Evolutionary conservation across 2,888 invertebrate genomes (phyloP), one percentile per base, ranked within the genome.

Genomic region (Melieria picta): DNA sequence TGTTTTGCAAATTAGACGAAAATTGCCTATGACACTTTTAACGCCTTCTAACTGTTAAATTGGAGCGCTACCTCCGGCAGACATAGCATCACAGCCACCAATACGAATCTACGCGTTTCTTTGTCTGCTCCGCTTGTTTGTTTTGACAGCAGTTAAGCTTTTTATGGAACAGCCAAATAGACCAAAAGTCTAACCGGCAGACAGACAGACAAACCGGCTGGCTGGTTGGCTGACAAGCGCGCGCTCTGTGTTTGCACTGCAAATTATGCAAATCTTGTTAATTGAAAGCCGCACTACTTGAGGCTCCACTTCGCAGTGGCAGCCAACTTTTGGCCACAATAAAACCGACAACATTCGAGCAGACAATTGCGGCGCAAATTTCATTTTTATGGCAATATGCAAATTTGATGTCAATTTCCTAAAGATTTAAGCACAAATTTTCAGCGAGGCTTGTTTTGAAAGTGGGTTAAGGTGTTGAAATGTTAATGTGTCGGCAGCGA

Each of bases 1-100:
- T 66, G 43, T 66, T 30, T 66, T 42, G 30, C 57, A 47, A 58
- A 66, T 58, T 66, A 58, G 48, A n/a, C 48, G 47, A 66, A 43
- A 16, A 58, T 58, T 47, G 42, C 48, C 4, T 58, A 47, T 47
- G 9, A 48, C 13, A 10, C 43, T 16, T 13, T 43, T 65, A 11
- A 66, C n/a, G 50, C 46, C 58, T 58, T 5, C 42, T 58, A 13
- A 45, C 46, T 55, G 55, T 13, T 55, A 55, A 6, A 13, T 56
- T 30, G 30, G 30, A 30, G 2, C 13, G 10, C 13, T 30, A 30
- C 30, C 30, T 30, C 30, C 30, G 30, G 30, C 30, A 30, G 30
- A 30, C 30, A 30, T 30, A 30, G 2, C 30, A 3, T 30, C 30
- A 30, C 30, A 1, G 30, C 30, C 30, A 30, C 30, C 30, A 30